phyloP scores from a whole-genome alignment of 2,113 vertebrate genomes.

The Struthio camelus region DNA sequence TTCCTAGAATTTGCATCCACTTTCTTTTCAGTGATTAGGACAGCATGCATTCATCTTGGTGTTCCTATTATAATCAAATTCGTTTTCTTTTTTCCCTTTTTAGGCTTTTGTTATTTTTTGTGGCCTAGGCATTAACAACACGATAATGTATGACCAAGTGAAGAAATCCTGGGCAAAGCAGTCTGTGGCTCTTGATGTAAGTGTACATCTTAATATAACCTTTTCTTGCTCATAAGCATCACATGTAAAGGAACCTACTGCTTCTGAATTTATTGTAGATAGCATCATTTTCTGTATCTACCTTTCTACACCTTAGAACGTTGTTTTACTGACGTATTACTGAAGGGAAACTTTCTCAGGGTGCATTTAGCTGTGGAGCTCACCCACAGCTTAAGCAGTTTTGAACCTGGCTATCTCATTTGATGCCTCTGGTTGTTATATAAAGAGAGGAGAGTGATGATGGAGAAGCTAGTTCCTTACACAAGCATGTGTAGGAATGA shows the following conservation, averaged over 20 bases:
- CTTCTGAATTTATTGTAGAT: not conserved
- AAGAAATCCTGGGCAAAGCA: slow-evolving; percentile 99
- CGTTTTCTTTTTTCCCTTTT: slow-evolving; percentile 40
- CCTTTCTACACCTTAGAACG: not conserved
- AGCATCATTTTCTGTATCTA: not conserved
- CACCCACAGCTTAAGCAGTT: not conserved
- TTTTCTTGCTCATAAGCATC: not conserved
- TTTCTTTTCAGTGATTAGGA: not conserved
- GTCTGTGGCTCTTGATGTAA: slow-evolving; percentile 97
- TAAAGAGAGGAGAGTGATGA: not conserved
- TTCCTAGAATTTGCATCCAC: not conserved
- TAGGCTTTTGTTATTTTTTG: slow-evolving; percentile 99
- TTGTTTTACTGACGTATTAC: not conserved
- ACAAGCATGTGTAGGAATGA: not conserved
- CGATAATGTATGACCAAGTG: slow-evolving; percentile 99
- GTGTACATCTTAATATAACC: slow-evolving; percentile 46
- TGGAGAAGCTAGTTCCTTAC: not conserved
- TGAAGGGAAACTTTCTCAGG: not conserved
- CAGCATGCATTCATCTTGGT: not conserved
- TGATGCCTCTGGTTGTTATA: not conserved
- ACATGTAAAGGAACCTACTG: not conserved
- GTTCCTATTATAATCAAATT: slow-evolving; percentile 17
- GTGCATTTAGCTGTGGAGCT: not conserved
- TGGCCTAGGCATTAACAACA: slow-evolving; percentile 99
- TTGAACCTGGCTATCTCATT: not conserved